These are phyloP conservation scores for Eilema caniola DNA, from an alignment of 2,888 invertebrate genomes.

Conservation along the genomic window DNA sequence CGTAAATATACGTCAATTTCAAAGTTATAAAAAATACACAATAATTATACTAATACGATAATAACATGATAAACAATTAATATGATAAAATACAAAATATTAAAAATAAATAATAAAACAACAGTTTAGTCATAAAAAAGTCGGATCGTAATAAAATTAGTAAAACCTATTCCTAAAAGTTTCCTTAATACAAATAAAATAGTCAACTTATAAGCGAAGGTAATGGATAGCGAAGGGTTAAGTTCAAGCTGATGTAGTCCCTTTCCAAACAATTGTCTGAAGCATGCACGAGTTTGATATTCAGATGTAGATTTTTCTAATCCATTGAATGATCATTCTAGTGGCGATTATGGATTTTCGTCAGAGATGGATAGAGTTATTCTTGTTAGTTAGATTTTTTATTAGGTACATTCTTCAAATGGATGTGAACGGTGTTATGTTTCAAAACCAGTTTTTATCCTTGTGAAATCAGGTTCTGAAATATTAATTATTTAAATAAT, in stretches of 20 bases:
- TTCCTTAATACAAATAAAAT: not conserved
- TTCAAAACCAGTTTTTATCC: not conserved
- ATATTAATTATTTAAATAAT: not conserved
- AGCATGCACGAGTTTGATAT: not conserved
- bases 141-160: not conserved
- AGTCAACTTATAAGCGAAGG: not conserved
- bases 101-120: too few species aligned
- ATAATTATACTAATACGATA: too few species aligned
- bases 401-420: conserved; percentile 4
- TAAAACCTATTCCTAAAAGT: not conserved
- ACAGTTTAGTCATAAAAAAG: not conserved
- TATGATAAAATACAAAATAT: too few species aligned
- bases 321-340: not conserved
- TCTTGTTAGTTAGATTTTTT: not conserved
- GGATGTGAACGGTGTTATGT: not conserved
- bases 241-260: not conserved
- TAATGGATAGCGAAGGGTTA: not conserved
- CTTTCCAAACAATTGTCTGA: not conserved
- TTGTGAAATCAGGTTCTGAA: not conserved
- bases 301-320: not conserved
- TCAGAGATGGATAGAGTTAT: not conserved
- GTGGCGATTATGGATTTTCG: not conserved
- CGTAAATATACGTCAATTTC: not conserved
- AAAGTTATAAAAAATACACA: not conserved
- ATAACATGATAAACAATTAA: not conserved